phyloP scores from a whole-genome alignment of 1,140 invertebrate species.

The Idris sp. region DNA sequence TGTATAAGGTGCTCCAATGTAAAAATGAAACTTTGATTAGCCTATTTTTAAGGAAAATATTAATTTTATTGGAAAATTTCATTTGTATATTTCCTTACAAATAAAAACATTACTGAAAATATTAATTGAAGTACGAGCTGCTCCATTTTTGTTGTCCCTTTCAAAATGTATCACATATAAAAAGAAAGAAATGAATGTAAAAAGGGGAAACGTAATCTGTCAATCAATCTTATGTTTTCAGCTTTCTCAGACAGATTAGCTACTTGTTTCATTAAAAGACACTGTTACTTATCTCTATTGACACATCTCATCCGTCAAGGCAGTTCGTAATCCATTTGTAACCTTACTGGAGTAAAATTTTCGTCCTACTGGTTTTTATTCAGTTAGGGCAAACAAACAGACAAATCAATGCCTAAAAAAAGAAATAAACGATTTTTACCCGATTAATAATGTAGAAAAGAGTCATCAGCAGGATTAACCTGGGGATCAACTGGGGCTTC shows the following conservation, averaged over 20 bases:
- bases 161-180: too few relatives aligned
- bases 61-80: too few relatives aligned
- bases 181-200: too few relatives aligned
- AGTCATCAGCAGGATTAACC: conserved; percentile 28
- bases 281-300: conserved; percentile 19
- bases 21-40: too few relatives aligned
- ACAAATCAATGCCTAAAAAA: conserved; percentile 8
- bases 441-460: conserved; percentile 21
- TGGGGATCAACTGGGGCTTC: conserved; percentile 31
- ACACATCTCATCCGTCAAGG: conserved; percentile 24
- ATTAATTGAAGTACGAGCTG: too few relatives aligned
- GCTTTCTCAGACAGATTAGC: conserved; percentile 14
- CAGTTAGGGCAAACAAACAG: background rate
- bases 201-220: too few relatives aligned
- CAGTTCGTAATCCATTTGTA: background rate
- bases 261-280: background rate
- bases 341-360: background rate
- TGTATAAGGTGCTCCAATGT: too few relatives aligned
- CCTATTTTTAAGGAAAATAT: too few relatives aligned
- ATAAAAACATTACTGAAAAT: too few relatives aligned
- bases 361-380: background rate
- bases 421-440: conserved; percentile 19
- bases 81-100: too few relatives aligned
- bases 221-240: too few relatives aligned
- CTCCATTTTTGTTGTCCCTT: too few relatives aligned